Conservation (phyloP, 2,888 invertebrate genomes). For the Nemapogon koenigi region DNA sequence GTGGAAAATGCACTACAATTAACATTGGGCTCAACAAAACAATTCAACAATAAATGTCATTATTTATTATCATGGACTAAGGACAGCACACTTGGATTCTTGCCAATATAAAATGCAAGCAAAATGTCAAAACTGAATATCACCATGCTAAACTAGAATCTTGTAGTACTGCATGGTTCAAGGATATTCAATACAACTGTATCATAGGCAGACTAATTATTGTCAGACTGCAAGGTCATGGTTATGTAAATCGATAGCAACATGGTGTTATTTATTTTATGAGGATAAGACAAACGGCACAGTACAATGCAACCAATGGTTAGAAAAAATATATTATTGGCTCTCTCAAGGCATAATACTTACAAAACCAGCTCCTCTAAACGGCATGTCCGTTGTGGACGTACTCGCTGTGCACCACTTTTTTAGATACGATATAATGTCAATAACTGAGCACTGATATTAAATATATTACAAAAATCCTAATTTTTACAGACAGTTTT, state of each 20-base stretch:
- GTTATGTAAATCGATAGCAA: constrained; percentile 4
- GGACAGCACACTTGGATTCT: constrained; percentile 47
- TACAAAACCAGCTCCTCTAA: constrained; percentile 51
- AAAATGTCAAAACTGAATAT: constrained; percentile 4
- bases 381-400: constrained; percentile 57
- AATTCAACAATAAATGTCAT: constrained; percentile 2
- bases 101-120: constrained; percentile 48
- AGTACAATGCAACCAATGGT: constrained; percentile 18
- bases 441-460: too few species aligned
- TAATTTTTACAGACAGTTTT: too few species aligned
- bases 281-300: constrained; percentile 4
- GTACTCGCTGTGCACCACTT: too few species aligned
- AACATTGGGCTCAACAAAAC: neutral
- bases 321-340: constrained; percentile 24
- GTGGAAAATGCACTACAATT: constrained; percentile 37
- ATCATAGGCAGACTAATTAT: too few species aligned
- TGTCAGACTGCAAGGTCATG: constrained; percentile 4
- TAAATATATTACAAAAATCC: too few species aligned
- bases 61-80: constrained; percentile 33
- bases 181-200: too few species aligned
- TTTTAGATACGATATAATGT: constrained; percentile 17
- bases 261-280: constrained; percentile 5
- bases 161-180: too few species aligned
- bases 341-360: constrained; percentile 32
- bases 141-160: too few species aligned